phyloP scores from a whole-genome alignment of 2,797 vertebrate species.

The Cirrhinus molitorella region DNA sequence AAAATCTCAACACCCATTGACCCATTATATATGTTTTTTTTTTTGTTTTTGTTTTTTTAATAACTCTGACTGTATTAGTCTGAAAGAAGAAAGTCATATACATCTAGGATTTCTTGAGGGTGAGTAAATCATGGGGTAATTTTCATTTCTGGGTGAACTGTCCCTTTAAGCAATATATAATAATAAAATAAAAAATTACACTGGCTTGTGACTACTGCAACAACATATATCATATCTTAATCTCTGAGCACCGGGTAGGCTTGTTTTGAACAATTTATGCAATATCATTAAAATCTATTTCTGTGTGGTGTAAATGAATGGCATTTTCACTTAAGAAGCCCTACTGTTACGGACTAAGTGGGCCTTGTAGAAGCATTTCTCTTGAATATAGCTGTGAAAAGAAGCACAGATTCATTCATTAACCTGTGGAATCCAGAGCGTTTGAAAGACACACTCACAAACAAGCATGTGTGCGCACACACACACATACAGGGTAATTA shows the following conservation, averaged over 20 bases:
- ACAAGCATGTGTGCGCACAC: background rate
- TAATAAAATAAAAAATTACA: background rate
- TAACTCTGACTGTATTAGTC: no score
- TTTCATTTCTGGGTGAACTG: no score
- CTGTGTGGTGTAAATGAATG: background rate
- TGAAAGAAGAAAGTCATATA: no score
- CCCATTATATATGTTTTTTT: no score
- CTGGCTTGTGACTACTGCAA: background rate
- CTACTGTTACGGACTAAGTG: background rate
- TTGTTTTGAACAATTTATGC: conserved; percentile 9
- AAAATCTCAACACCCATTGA: no score
- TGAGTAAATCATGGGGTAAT: no score
- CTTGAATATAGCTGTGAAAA: conserved; percentile 16
- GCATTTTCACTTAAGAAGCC: conserved; percentile 1
- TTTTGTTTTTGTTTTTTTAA: no score
- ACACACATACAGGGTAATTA: conserved; percentile 14
- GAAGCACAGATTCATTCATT: background rate
- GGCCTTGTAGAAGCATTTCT: conserved; percentile 23
- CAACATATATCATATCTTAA: background rate
- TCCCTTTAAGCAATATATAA: no score
- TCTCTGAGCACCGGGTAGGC: no score
- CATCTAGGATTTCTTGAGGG: no score
- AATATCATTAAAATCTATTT: conserved; percentile 5
- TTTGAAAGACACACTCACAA: conserved; percentile 38
- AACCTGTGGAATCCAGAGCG: conserved; percentile 27